Evolutionary conservation across 1,140 invertebrate species (phyloP), one percentile per base, ranked within the genome.

Genomic region (Drosophila melanica): DNA sequence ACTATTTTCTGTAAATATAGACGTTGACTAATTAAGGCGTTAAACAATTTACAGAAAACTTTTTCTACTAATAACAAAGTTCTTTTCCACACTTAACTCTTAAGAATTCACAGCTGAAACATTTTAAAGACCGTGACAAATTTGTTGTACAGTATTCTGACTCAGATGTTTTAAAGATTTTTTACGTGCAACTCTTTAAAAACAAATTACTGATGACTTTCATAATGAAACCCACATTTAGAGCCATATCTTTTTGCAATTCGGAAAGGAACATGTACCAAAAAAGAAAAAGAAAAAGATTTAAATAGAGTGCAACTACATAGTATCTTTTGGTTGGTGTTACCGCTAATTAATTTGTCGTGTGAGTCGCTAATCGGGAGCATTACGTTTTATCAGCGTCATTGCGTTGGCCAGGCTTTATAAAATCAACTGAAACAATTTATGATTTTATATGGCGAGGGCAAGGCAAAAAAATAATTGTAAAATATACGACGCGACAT

Each of bases 381-480:
- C 50, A 67, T 78, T 51, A 63, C 45, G 18, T 51, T 67, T 79
- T 84, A 76, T 72, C 72, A 84, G 41, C 71, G 41, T 37, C 35
- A 50, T 59, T 50, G 51, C 53, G 30, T 74, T 48, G 11, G 35
- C 35, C 59, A 48, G 74, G 41, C 53, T 85, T 64, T 66, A 86
- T 78, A 75, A 87, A 75, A 87, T 78, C 81, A 85, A 65, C 81
- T 80, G 30, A 27, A 44, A 44, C 7, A 77, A 82, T 86, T 87
- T 86, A 86, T 85, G 64, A 51, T 6, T 39, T 47, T 54, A 69
- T 69, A 81, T 57, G 53, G 33, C 12, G 70, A 48, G 42, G 55
- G 47, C 51, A 54, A 54, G 45, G 41, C 47, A 58, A 64, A 75
- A 64, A 53, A 79, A 44, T 78, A 66, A 70, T 68, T 73, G 42